Conservation (phyloP, 2,888 invertebrate species). For the Tuta absoluta region DNA sequence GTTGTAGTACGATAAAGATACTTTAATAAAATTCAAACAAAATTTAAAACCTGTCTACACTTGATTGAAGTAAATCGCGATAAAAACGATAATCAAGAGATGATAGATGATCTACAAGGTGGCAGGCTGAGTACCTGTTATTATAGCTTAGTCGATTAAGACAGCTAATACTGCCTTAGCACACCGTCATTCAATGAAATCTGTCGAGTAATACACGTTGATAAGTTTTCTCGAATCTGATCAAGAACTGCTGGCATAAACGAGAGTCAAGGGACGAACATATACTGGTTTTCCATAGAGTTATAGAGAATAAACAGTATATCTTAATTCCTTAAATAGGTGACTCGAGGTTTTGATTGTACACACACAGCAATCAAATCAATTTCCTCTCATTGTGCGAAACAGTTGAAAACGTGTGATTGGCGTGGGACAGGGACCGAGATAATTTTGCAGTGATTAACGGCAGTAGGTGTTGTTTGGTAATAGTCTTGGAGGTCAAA, state of each 20-base stretch:
- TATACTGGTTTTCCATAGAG: no score
- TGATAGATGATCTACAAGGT: slow-evolving; percentile 47
- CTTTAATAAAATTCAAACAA: slow-evolving; percentile 43
- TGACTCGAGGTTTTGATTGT: no score
- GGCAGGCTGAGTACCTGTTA: slow-evolving; percentile 30
- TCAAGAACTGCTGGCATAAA: background rate
- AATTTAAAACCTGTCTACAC: slow-evolving; percentile 42
- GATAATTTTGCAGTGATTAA: no score
- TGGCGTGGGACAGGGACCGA: slow-evolving; percentile 21
- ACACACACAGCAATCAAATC: slow-evolving; percentile 32
- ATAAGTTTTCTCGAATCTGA: background rate
- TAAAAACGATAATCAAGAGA: slow-evolving; percentile 50
- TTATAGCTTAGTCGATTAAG: slow-evolving; percentile 45
- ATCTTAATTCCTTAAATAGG: no score
- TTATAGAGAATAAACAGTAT: no score
- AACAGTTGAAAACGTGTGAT: slow-evolving; percentile 19
- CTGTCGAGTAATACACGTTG: slow-evolving; percentile 7
- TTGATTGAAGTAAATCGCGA: slow-evolving; percentile 41
- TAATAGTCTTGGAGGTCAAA: background rate
- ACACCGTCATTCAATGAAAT: background rate
- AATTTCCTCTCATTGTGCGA: slow-evolving; percentile 22
- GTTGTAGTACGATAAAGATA: background rate
- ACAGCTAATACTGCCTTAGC: slow-evolving; percentile 32
- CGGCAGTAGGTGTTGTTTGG: background rate
- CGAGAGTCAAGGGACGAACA: no score